Conservation (phyloP, 2,797 vertebrate genomes). For the Rhinoraja longicauda region DNA sequence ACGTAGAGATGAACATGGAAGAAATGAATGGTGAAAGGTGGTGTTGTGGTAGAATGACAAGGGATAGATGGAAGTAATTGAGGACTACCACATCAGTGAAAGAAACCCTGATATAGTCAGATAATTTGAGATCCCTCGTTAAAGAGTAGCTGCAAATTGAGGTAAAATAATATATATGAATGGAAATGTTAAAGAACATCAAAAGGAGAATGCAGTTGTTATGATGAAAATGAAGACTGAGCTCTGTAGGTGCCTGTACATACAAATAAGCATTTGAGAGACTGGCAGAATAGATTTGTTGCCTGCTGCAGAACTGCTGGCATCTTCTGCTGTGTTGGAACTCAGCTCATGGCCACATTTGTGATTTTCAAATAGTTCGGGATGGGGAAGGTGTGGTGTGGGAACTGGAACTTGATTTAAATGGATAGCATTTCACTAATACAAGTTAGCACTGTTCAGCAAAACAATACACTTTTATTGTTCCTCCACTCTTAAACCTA, state of each 20-base stretch:
- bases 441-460: not conserved
- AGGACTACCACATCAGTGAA: not conserved
- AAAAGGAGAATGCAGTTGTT: not conserved
- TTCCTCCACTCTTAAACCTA: not conserved
- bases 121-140: not conserved
- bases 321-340: too few relatives aligned
- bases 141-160: not conserved
- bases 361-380: too few relatives aligned
- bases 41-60: not conserved
- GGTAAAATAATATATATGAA: not conserved
- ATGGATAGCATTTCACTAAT: not conserved
- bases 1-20: not conserved
- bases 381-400: too few relatives aligned
- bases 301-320: too few relatives aligned
- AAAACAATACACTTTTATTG: not conserved
- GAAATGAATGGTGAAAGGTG: not conserved
- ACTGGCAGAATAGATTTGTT: too few relatives aligned
- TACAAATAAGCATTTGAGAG: too few relatives aligned
- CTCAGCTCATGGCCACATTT: too few relatives aligned
- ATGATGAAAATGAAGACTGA: not conserved
- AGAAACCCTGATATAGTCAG: not conserved
- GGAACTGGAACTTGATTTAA: not conserved
- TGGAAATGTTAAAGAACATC: not conserved
- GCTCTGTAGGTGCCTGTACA: not conserved
- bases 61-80: not conserved